Base-by-base conservation (phyloP, 1,140 invertebrate genomes). In the Apis florea region DNA sequence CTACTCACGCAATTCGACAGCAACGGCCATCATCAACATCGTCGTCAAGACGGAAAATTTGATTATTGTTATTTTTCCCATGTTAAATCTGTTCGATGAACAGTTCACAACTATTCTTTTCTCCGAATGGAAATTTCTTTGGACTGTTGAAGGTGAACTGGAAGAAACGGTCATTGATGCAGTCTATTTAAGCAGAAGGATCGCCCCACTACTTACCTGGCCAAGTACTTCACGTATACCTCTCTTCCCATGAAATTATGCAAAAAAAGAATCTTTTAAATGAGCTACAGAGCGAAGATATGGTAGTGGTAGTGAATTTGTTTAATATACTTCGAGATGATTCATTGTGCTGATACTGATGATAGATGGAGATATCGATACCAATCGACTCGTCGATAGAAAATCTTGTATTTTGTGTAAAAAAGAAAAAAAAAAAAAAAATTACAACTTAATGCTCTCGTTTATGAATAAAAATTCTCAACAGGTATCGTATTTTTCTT, bases 131-230 rank as follows among this genome's bases (percentile, higher is more conserved):
- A 75, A 86, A 78, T 85, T 82, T 75, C 87, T 85, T 83, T 6
- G 78, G 31, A 54, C n/a, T 49, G 83, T 61, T 66, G 64, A 78
- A 83, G 80, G 80, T 83, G 73, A 69, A 90, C 86, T 91, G 89
- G 77, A 88, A 88, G 74, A 89, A 80, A 85, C 85, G 68, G 86
- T 89, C 88, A 91, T 88, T 89, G 83, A 90, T 89, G 75, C 89
- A 89, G 86, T 85, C 72, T 92, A 90, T 92, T 89, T 91, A 91
- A 91, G 77, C 75, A 66, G 72, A 63, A 21, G 74, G 83, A 72
- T 83, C 82, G 79, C 88, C 83, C 84, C 82, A 84, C 84, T 74
- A 83, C 66, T 15, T n/a, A 53, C 2, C n/a, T 19, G 8, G 21
- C 13, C 17, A n/a, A 40, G 63, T 12, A 67, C 31, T 40, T 40